Conservation (phyloP, 2,113 vertebrate species). For the Brachyhypopomus gauderio region DNA sequence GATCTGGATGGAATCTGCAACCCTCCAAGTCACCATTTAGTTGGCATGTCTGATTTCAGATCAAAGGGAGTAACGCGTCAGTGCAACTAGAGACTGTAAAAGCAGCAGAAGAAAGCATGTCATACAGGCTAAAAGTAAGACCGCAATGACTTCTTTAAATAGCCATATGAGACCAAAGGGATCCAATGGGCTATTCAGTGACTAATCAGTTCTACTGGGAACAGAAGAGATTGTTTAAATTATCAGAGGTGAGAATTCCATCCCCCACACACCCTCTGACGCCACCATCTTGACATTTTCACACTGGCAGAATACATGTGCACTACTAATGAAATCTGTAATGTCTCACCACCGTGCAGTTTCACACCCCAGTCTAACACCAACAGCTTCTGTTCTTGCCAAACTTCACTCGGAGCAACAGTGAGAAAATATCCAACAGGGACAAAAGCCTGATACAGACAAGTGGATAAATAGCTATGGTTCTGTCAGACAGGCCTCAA, state of each 20-base stretch:
- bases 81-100: background rate
- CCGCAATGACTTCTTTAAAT: background rate
- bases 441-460: slow-evolving; percentile 55
- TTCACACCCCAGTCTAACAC: slow-evolving; percentile 56
- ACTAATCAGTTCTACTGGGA: slow-evolving; percentile 33
- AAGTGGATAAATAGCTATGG: slow-evolving; percentile 45
- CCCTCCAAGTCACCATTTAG: background rate
- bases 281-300: slow-evolving; percentile 45
- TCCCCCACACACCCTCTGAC: slow-evolving; percentile 38
- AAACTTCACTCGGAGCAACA: slow-evolving; percentile 47
- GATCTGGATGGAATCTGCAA: background rate
- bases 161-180: background rate
- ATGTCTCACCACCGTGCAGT: slow-evolving; percentile 40
- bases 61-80: background rate
- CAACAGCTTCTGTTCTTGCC: slow-evolving; percentile 38
- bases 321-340: slow-evolving; percentile 50
- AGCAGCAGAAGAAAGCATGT: background rate
- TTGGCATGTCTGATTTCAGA: background rate
- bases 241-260: slow-evolving; percentile 37
- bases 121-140: slow-evolving; percentile 3
- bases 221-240: slow-evolving; percentile 29
- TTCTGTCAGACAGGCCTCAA: slow-evolving; percentile 31
- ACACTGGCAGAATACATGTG: slow-evolving; percentile 24
- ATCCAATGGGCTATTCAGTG: slow-evolving; percentile 23
- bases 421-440: slow-evolving; percentile 54